phyloP scores from a whole-genome alignment of 1,140 invertebrate genomes.

The Belonocnema kinseyi region DNA sequence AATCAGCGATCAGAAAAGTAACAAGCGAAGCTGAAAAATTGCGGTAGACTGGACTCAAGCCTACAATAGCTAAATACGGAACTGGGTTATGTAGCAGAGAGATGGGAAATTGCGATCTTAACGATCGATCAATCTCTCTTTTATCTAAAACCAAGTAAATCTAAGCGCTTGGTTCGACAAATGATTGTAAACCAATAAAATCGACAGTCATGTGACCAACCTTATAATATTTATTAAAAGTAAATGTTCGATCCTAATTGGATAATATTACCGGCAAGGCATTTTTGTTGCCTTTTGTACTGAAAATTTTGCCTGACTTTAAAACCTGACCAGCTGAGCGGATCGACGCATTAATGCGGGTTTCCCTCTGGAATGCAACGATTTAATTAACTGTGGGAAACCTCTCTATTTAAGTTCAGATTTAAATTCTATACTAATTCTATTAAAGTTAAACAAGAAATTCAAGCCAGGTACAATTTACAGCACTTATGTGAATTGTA shows the following conservation, averaged over 20 bases:
- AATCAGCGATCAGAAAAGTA: neutral
- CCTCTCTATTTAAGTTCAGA: too few relatives aligned
- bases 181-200: neutral
- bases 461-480: too few relatives aligned
- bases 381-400: too few relatives aligned
- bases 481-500: too few relatives aligned
- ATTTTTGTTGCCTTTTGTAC: conserved; percentile 35
- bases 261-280: conserved; percentile 3
- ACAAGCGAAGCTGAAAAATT: conserved; percentile 36
- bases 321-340: neutral
- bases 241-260: neutral
- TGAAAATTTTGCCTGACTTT: conserved; percentile 38
- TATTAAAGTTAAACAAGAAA: too few relatives aligned
- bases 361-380: too few relatives aligned
- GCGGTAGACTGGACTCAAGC: neutral
- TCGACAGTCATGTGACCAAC: neutral
- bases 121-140: conserved; percentile 7
- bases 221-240: neutral
- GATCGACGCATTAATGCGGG: neutral
- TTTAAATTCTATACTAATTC: too few relatives aligned
- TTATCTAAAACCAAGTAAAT: neutral
- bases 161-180: neutral
- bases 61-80: conserved; percentile 52
- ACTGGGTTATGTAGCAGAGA: conserved; percentile 49
- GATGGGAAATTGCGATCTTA: conserved; percentile 33